Percentiles rank a stretch among this genome's conserved stretches.
Conservation (phyloP, 2,888 invertebrate species). For the Myopa testacea region DNA sequence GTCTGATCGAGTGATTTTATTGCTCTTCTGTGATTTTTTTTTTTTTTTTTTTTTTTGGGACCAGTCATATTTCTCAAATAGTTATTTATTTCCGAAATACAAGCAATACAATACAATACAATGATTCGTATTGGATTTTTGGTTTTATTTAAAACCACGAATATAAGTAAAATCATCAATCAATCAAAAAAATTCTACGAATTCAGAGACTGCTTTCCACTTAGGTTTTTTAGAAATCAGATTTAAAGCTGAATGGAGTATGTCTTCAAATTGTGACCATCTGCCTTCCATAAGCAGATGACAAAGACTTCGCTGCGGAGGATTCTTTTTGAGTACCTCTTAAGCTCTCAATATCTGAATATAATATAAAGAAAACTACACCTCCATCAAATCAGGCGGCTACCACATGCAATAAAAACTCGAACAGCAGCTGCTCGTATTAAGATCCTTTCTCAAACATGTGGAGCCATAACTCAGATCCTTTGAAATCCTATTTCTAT, state of each 20-base stretch:
- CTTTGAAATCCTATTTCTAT: not conserved
- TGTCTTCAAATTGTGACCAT: not conserved
- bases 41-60: too few relatives aligned
- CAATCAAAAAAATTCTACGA: too few relatives aligned
- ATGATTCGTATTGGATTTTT: too few relatives aligned
- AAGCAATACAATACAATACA: too few relatives aligned
- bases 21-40: too few relatives aligned
- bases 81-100: too few relatives aligned
- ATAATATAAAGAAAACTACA: not conserved
- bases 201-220: too few relatives aligned
- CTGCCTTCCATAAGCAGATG: not conserved
- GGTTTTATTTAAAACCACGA: too few relatives aligned
- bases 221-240: too few relatives aligned
- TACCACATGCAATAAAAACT: not conserved
- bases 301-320: not conserved
- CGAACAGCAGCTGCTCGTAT: not conserved
- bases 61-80: too few relatives aligned
- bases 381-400: not conserved
- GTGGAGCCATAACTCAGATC: not conserved
- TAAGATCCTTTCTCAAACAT: conserved; percentile 8
- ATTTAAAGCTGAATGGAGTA: not conserved
- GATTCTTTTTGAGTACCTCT: not conserved
- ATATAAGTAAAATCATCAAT: too few relatives aligned
- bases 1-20: too few relatives aligned
- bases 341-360: not conserved